phyloP scores from a whole-genome alignment of 2,888 invertebrate genomes.

The Mamestra brassicae region DNA sequence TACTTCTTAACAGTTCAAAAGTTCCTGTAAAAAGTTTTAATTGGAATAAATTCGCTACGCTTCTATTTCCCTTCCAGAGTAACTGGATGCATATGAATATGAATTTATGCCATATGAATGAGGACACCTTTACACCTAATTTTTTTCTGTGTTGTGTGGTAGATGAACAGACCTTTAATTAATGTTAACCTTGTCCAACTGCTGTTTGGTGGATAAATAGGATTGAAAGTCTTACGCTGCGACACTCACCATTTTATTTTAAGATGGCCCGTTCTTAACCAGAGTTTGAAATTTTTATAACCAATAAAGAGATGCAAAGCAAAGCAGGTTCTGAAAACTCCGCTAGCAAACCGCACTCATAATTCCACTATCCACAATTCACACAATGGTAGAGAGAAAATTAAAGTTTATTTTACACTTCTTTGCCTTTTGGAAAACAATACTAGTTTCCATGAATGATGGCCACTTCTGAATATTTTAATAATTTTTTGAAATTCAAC shows the following conservation, averaged over 20 bases:
- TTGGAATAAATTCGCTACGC: too few species aligned
- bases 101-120: too few species aligned
- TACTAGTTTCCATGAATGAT: conserved; percentile 10
- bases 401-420: conserved; percentile 15
- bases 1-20: too few species aligned
- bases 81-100: too few species aligned
- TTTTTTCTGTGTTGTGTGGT: too few species aligned
- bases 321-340: conserved; percentile 18
- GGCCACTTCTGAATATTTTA: background rate
- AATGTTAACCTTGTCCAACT: background rate
- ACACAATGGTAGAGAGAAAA: background rate
- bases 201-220: background rate
- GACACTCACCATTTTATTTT: background rate
- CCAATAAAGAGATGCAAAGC: conserved; percentile 1
- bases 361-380: conserved; percentile 8
- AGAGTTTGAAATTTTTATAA: conserved; percentile 8
- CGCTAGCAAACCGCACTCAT: conserved; percentile 1
- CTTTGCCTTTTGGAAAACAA: conserved; percentile 11
- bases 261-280: background rate
- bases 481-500: background rate
- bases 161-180: too few species aligned
- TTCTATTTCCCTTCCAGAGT: too few species aligned
- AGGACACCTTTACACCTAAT: background rate
- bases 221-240: background rate
- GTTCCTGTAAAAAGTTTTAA: too few species aligned